These are phyloP conservation scores for Microctenopoma steveboyesi DNA, from an alignment of 2,797 vertebrate species.

Conservation along the genomic window DNA sequence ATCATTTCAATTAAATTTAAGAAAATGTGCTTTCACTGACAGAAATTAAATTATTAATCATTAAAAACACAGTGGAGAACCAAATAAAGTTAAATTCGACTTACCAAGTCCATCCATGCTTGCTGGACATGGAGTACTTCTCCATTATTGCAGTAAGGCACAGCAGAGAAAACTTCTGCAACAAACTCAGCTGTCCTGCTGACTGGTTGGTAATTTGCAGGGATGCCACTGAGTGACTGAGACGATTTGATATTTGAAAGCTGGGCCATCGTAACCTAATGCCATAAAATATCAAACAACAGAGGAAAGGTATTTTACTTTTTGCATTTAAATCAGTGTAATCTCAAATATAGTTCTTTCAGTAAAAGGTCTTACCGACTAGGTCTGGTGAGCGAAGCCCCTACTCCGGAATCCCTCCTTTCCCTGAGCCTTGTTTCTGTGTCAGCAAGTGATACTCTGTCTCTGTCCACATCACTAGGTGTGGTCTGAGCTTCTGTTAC, in stretches of 20 bases:
- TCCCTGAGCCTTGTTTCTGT: conserved; percentile 89
- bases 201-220: conserved; percentile 95
- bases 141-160: conserved; percentile 98
- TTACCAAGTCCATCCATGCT: conserved; percentile 98
- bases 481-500: conserved; percentile 88
- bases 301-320: not conserved
- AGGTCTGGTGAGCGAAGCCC: conserved; percentile 94
- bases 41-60: not conserved
- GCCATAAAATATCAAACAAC: conserved; percentile 31
- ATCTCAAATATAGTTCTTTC: not conserved
- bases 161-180: conserved; percentile 95
- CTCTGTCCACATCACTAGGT: conserved; percentile 89
- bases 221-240: conserved; percentile 88
- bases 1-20: not conserved
- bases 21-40: not conserved
- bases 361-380: conserved; percentile 84
- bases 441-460: conserved; percentile 89
- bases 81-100: conserved; percentile 48
- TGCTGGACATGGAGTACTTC: conserved; percentile 95
- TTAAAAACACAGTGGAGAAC: not conserved
- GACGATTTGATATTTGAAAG: conserved; percentile 93
- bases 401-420: conserved; percentile 95
- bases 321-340: not conserved
- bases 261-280: conserved; percentile 94
- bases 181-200: conserved; percentile 91